phyloP scores from a whole-genome alignment of 2,797 vertebrate genomes.

The Sebastes kiyomatsui region DNA sequence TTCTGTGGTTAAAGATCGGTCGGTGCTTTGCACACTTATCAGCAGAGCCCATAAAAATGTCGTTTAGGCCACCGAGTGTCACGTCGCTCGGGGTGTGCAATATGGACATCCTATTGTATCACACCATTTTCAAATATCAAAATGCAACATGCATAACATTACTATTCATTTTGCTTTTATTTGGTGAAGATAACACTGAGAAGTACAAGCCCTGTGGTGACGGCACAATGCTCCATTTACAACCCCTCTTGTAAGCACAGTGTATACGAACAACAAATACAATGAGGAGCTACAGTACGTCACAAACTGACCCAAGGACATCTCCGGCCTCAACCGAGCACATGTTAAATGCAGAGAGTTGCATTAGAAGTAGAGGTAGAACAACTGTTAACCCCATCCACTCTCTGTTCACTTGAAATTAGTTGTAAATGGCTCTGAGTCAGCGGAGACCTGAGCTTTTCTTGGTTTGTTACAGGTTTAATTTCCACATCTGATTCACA shows the following conservation, averaged over 20 bases:
- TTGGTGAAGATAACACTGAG: background rate
- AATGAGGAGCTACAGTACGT: background rate
- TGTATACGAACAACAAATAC: background rate
- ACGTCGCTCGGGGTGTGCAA: conserved; percentile 3
- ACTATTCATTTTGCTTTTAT: conserved; percentile 28
- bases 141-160: background rate
- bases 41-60: conserved; percentile 38
- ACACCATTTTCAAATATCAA: conserved; percentile 6
- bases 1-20: conserved; percentile 33
- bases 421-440: background rate
- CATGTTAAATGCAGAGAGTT: background rate
- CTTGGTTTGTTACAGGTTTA: background rate
- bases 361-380: background rate
- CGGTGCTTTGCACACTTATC: conserved; percentile 26
- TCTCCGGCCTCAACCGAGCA: background rate
- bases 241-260: background rate
- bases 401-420: background rate
- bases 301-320: conserved; percentile 6
- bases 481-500: background rate
- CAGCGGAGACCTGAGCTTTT: background rate
- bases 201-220: background rate
- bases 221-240: background rate
- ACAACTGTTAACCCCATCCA: background rate
- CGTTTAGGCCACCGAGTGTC: conserved; percentile 12
- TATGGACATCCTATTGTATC: background rate